phyloP scores from a whole-genome alignment of 2,888 invertebrate genomes.

The Parnassius smintheus region DNA sequence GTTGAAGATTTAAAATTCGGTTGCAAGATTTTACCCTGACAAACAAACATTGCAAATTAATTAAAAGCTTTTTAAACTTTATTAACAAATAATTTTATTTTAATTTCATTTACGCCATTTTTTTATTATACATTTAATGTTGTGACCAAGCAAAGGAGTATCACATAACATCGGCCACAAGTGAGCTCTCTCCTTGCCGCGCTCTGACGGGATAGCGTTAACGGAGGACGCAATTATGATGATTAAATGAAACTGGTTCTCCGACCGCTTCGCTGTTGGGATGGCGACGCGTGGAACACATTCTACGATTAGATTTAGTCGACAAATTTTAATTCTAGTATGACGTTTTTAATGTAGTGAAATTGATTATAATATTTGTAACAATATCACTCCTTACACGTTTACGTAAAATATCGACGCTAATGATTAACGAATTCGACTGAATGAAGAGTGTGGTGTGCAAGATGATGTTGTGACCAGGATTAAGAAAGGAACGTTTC shows the following conservation, averaged over 20 bases:
- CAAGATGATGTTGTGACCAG: too few relatives aligned
- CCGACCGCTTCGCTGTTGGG: conserved; percentile 39
- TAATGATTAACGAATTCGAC: too few relatives aligned
- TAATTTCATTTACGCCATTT: background rate
- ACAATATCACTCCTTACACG: too few relatives aligned
- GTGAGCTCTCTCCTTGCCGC: conserved; percentile 12
- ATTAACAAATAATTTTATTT: background rate
- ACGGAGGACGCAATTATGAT: conserved; percentile 78
- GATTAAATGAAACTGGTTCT: conserved; percentile 78
- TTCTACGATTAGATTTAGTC: conserved; percentile 43
- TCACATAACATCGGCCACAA: conserved; percentile 7
- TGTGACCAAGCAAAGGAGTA: background rate
- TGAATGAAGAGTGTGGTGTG: too few relatives aligned
- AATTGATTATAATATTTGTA: background rate
- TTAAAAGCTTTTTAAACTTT: too few relatives aligned
- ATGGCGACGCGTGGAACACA: conserved; percentile 54
- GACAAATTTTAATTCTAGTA: conserved; percentile 1
- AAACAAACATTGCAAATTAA: too few relatives aligned
- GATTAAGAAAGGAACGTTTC: too few relatives aligned
- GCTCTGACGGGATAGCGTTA: conserved; percentile 59
- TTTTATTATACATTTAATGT: background rate
- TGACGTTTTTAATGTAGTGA: too few relatives aligned
- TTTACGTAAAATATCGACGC: too few relatives aligned
- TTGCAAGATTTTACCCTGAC: too few relatives aligned
- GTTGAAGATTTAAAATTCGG: too few relatives aligned